Percentiles rank a stretch among this genome's conserved stretches.
Evolutionary conservation across 2,797 vertebrate species (phyloP).

Genomic region (Onychomys leucogaster): DNA sequence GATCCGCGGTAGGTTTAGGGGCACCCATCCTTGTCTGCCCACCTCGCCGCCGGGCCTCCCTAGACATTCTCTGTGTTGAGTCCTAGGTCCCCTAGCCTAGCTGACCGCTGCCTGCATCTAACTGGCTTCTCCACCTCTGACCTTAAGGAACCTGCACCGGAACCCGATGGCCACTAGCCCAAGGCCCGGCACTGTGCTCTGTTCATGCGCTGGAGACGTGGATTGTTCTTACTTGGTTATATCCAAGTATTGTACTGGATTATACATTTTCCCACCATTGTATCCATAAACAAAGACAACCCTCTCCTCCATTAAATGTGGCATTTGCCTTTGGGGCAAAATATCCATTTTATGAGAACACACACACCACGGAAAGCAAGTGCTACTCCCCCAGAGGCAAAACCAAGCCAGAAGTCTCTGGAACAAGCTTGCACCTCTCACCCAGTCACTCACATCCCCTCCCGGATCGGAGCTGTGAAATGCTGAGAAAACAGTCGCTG

Average conservation of each 20-base stretch:
- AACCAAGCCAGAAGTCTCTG: constrained; percentile 9
- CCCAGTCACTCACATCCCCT: constrained; percentile 5
- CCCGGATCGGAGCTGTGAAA: not conserved
- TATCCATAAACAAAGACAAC: not conserved
- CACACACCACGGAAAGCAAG: not conserved
- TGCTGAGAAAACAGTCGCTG: not conserved
- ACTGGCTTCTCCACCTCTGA: not conserved
- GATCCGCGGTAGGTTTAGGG: not conserved
- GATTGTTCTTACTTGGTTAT: not conserved
- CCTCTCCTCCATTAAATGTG: not conserved
- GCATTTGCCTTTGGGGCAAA: not conserved
- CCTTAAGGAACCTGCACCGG: not conserved
- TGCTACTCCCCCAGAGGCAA: not conserved
- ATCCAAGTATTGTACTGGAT: not conserved
- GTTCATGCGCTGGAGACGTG: not conserved
- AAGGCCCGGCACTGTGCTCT: accelerated
- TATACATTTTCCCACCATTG: not conserved
- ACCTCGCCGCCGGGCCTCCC: not conserved
- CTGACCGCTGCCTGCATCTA: not conserved
- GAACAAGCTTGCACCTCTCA: not conserved
- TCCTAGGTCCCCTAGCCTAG: accelerated
- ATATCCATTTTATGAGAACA: not conserved
- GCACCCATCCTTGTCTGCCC: not conserved
- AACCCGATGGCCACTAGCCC: accelerated
- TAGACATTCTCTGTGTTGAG: accelerated